Conservation (phyloP, 2,888 invertebrate genomes). For the Drosophila trichaetosa region DNA sequence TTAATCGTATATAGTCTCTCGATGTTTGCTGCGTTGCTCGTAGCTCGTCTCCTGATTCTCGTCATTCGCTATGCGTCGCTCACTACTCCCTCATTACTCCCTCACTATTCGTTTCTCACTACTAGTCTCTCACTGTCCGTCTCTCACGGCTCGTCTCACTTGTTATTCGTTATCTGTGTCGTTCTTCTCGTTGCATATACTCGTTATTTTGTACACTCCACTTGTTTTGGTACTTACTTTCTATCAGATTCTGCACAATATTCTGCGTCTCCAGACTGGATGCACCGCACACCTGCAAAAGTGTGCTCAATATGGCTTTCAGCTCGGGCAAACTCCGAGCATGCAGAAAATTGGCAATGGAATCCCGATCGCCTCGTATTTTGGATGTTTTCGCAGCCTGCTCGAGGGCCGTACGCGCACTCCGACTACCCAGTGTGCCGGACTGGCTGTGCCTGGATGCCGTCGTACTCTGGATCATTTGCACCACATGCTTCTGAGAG, state of each 20-base stretch:
- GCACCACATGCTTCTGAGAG: constrained; percentile 57
- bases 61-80: no score
- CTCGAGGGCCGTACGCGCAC: constrained; percentile 44
- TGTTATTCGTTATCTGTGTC: background rate
- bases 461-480: constrained; percentile 62
- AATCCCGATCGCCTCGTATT: constrained; percentile 53
- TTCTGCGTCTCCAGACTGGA: constrained; percentile 44
- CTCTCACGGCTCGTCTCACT: background rate
- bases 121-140: background rate
- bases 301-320: constrained; percentile 46
- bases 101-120: background rate
- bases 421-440: constrained; percentile 43
- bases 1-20: background rate
- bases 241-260: constrained; percentile 60
- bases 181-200: background rate
- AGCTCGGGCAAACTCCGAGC: constrained; percentile 43
- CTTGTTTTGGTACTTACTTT: constrained; percentile 51
- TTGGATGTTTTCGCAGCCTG: background rate
- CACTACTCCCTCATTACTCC: no score
- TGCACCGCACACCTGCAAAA: constrained; percentile 62
- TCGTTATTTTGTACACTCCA: background rate
- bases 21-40: background rate
- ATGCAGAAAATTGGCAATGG: constrained; percentile 54
- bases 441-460: constrained; percentile 8
- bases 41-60: background rate